Evolutionary conservation across 2,888 invertebrate species (phyloP), one percentile per base, ranked within the genome.

Genomic region (Falcaria lacertinaria): DNA sequence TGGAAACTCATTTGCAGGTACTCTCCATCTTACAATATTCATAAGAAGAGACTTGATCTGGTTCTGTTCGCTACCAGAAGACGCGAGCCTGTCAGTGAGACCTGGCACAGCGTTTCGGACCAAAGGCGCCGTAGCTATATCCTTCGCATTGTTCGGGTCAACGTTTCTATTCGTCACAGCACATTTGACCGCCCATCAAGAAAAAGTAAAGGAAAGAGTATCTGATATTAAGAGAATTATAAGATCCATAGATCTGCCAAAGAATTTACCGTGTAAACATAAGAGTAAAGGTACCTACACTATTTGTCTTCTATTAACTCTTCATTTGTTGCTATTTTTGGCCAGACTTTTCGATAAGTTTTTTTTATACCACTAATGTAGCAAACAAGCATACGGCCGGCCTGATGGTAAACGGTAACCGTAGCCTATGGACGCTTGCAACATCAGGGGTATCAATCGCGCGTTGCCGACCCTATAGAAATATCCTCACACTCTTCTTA

Each of bases 141-240:
- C 95, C 2, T 96, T 99, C 67, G 95, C 95, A 55, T 85, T 99
- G 2, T 99, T 99, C 71, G 99, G 99, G 11, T 97, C 98, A 0
- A 96, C 97, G 8, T 96, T 98, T 79, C 90, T 99, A 4, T 98
- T 99, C 71, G 95, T 99, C 3, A 98, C 97, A 34, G 97, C 97
- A 15, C 99, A 99, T 90, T 91, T 99, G 53, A 97, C 97, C 0
- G 97, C 98, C 0, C 97, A 97, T 71, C 95, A 96, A 66, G 96
- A 96, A 64, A 95, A 96, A 75, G 94, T 96, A 0, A 96, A 96
- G 63, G 96, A 96, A 69, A 89, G 97, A 39, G 93, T 97, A 0
- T 93, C 94, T 1, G 97, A 97, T 80, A 95, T 97, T 33, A 95
- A 95, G 63, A 93, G 94, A 69, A 96, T 97, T 47, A 94, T 94